phyloP scores from a whole-genome alignment of 53 echinoderm and acorn worm genomes.

The Astropecten irregularis region DNA sequence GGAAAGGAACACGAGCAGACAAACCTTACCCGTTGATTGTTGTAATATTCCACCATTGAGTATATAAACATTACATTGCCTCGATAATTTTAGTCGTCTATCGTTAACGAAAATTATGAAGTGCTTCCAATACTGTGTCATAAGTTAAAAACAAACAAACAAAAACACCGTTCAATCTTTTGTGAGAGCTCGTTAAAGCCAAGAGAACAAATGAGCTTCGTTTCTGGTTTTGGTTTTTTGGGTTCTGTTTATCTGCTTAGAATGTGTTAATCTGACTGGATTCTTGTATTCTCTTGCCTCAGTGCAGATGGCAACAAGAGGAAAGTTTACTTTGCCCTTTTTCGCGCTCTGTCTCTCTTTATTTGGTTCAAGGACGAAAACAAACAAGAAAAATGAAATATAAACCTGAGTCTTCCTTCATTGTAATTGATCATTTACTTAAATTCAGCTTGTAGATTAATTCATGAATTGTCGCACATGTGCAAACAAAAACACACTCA shows the following conservation, averaged over 20 bases:
- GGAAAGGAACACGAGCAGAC: conserved; percentile 30
- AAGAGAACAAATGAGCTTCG: conserved; percentile 26
- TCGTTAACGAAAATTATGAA: conserved; percentile 32
- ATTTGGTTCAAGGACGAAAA: background rate
- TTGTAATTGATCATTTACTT: conserved; percentile 36
- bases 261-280: background rate
- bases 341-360: no score
- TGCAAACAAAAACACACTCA: no score
- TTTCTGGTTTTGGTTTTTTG: conserved; percentile 38
- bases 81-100: conserved; percentile 22
- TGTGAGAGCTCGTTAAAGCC: background rate
- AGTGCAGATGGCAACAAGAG: no score
- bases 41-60: conserved; percentile 20
- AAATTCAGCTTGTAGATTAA: conserved; percentile 16
- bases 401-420: conserved; percentile 31
- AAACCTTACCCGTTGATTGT: background rate
- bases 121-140: conserved; percentile 49
- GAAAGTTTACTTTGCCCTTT: no score
- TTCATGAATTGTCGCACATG: conserved; percentile 16
- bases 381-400: conserved; percentile 17
- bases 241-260: background rate
- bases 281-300: no score
- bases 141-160: background rate
- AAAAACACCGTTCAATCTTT: conserved; percentile 29
- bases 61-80: conserved; percentile 7